Evolutionary conservation across 2,888 invertebrate genomes (phyloP).

Genomic region (Lasioglossum pauxillum): DNA sequence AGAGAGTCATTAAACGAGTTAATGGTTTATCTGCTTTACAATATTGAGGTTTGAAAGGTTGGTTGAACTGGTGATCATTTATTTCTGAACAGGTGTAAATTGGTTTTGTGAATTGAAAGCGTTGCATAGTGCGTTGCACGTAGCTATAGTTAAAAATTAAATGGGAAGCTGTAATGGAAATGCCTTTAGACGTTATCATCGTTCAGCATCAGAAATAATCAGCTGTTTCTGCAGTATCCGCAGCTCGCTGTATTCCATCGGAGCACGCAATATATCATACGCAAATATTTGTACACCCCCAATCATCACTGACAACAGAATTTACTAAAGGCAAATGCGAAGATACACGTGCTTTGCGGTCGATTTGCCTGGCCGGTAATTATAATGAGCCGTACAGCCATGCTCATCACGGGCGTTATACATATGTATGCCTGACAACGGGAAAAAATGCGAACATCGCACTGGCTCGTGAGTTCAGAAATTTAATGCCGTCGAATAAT

Average conservation of each 20-base stretch:
- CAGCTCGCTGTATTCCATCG: conserved; percentile 43
- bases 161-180: conserved; percentile 29
- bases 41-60: neutral
- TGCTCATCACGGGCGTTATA: neutral
- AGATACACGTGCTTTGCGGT: conserved; percentile 43
- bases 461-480: neutral
- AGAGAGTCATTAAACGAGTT: neutral
- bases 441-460: neutral
- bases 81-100: neutral
- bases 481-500: neutral
- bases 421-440: neutral
- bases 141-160: neutral
- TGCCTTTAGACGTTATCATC: conserved; percentile 64
- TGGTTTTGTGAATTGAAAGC: neutral
- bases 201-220: conserved; percentile 70
- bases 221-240: conserved; percentile 73
- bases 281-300: conserved; percentile 70
- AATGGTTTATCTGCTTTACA: neutral
- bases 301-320: conserved; percentile 62
- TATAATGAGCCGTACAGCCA: conserved; percentile 32
- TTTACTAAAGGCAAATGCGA: conserved; percentile 60
- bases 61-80: neutral
- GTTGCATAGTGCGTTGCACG: neutral
- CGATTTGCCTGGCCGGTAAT: conserved; percentile 52
- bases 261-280: conserved; percentile 52